Conservation (phyloP, 2,888 invertebrate species). For the Bunonema sp. region DNA sequence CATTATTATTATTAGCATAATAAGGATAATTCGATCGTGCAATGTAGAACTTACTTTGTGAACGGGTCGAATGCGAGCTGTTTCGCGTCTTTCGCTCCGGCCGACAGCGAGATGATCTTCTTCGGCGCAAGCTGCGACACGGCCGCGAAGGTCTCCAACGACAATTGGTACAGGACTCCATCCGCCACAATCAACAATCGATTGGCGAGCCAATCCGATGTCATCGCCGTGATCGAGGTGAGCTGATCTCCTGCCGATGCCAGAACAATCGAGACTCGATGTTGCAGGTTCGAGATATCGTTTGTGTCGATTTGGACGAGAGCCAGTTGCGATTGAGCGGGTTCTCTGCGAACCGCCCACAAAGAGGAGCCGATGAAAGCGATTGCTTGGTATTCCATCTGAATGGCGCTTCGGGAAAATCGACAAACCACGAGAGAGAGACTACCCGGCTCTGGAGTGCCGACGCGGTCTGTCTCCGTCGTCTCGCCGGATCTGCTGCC, state of each 20-base stretch:
- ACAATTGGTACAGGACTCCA: conserved; percentile 16
- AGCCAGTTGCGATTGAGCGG: conserved; percentile 27
- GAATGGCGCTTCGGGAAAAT: conserved; percentile 1
- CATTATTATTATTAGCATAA: background rate
- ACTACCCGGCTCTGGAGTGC: background rate
- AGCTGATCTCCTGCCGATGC: conserved; percentile 27
- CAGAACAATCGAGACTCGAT: conserved; percentile 4
- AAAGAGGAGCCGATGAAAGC: conserved; percentile 37
- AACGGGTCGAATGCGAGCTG: conserved; percentile 42
- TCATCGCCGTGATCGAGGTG: conserved; percentile 32
- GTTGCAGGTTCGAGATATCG: conserved; percentile 13
- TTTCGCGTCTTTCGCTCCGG: conserved; percentile 37
- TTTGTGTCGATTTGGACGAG: conserved; percentile 34
- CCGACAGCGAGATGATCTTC: conserved; percentile 26
- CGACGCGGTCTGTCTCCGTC: background rate
- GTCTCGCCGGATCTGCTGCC: conserved; percentile 4
- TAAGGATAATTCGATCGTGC: background rate
- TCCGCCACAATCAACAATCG: conserved; percentile 29
- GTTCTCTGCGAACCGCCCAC: conserved; percentile 27
- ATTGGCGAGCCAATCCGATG: conserved; percentile 41
- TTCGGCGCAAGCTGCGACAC: conserved; percentile 25
- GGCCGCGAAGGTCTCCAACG: conserved; percentile 31
- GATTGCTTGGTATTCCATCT: conserved; percentile 28
- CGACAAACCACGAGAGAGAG: too few species aligned
- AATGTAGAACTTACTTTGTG: conserved; percentile 22